Conservation (phyloP, 2,888 invertebrate species). For the Pachydiplax longipennis region DNA sequence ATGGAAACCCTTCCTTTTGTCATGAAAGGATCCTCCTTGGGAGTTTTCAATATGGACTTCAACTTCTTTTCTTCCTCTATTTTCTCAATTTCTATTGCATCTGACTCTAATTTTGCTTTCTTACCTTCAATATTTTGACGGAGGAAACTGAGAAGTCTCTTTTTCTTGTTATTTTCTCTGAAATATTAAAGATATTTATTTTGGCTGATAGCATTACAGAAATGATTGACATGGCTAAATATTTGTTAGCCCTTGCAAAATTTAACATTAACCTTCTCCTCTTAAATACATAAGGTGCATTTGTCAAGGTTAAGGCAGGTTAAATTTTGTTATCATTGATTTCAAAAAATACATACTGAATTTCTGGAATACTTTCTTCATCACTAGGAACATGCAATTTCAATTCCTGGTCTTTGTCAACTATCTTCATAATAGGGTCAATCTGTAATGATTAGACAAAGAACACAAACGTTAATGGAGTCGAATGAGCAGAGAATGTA, state of each 20-base stretch:
- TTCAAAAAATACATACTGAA: not conserved
- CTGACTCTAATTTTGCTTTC: constrained; percentile 5
- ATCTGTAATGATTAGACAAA: not conserved
- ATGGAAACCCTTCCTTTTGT: not conserved
- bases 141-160: not conserved
- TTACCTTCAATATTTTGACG: constrained; percentile 48
- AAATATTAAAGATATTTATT: not conserved
- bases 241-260: not conserved
- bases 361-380: constrained; percentile 51
- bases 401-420: constrained; percentile 20
- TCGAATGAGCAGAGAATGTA: no score
- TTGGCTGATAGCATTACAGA: not conserved
- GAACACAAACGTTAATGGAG: not conserved
- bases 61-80: not conserved
- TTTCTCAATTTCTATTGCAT: constrained; percentile 32
- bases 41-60: not conserved
- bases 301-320: not conserved
- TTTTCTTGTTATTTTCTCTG: not conserved
- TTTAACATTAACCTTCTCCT: not conserved
- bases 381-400: constrained; percentile 48
- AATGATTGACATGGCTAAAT: not conserved
- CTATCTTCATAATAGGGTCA: constrained; percentile 47
- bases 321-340: not conserved
- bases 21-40: not conserved
- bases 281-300: not conserved